A percentile compares a stretch with the other conserved stretches of the same genome.
These are phyloP conservation scores for Gymnoscelis rufifasciata DNA, from an alignment of 2,888 invertebrate genomes.

Conservation along the genomic window DNA sequence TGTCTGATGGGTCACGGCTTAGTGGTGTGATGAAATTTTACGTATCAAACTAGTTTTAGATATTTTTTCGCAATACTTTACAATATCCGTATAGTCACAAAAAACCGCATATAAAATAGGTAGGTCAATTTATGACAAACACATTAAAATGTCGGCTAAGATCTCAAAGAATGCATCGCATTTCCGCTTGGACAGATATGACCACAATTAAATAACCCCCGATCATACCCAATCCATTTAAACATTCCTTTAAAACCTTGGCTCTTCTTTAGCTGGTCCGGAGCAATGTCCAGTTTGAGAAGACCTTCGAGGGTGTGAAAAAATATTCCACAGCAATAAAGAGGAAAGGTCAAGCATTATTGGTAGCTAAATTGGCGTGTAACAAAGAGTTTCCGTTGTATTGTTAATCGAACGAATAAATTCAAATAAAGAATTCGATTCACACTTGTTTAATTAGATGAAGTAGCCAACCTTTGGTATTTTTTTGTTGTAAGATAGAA, in stretches of 20 bases:
- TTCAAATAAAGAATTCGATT: conserved; percentile 48
- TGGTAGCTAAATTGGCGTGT: conserved; percentile 23
- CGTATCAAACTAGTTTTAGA: too few species aligned
- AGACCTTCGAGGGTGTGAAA: conserved; percentile 3
- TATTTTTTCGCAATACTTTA: neutral
- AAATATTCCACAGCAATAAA: neutral
- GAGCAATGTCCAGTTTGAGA: neutral
- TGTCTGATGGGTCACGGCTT: too few species aligned
- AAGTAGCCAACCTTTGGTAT: conserved; percentile 31
- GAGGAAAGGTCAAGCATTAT: conserved; percentile 11
- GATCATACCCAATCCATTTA: neutral
- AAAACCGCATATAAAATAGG: neutral
- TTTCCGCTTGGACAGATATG: conserved; percentile 13
- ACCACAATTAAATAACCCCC: conserved; percentile 8
- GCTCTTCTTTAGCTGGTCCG: conserved; percentile 4
- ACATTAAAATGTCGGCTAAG: conserved; percentile 9
- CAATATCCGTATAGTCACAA: neutral
- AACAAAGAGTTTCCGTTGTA: conserved; percentile 45
- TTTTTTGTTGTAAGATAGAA: too few species aligned
- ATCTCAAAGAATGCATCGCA: conserved; percentile 17
- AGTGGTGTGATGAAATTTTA: too few species aligned
- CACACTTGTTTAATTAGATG: conserved; percentile 51
- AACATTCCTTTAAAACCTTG: neutral
- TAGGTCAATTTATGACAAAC: conserved; percentile 9
- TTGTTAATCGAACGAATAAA: conserved; percentile 44